phyloP scores from a whole-genome alignment of 1,140 invertebrate species.

The Adelges cooleyi region DNA sequence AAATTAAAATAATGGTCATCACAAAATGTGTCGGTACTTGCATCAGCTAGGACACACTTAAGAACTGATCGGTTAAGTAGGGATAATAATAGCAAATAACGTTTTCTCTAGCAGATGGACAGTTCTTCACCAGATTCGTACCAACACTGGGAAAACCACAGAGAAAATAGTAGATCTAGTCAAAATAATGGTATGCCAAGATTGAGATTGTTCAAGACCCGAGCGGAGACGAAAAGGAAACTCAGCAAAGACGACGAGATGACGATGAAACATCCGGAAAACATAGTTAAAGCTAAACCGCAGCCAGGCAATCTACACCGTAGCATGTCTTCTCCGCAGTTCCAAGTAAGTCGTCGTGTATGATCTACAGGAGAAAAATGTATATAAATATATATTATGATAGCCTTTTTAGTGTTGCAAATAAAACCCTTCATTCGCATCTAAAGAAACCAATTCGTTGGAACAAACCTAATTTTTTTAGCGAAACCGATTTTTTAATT shows the following conservation, averaged over 20 bases:
- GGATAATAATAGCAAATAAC: no score
- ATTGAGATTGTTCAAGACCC: conserved; percentile 57
- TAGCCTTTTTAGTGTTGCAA: no score
- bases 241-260: conserved; percentile 30
- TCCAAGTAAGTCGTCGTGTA: conserved; percentile 40
- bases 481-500: no score
- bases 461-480: no score
- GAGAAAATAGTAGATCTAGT: conserved; percentile 21
- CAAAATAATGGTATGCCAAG: conserved; percentile 38
- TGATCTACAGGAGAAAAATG: no score
- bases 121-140: conserved; percentile 46
- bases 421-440: no score
- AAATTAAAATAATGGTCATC: no score
- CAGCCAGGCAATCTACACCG: conserved; percentile 35
- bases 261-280: conserved; percentile 23
- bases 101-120: conserved; percentile 35
- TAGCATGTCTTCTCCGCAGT: conserved; percentile 52
- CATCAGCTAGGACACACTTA: no score
- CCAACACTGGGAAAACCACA: conserved; percentile 38
- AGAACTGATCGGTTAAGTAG: no score
- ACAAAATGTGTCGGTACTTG: no score
- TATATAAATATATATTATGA: no score
- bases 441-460: no score
- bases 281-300: conserved; percentile 21
- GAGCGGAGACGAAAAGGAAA: conserved; percentile 45